Evolutionary conservation across 1,140 invertebrate genomes (phyloP), one percentile per base, ranked within the genome.

Genomic region (Drosophila tristis): DNA sequence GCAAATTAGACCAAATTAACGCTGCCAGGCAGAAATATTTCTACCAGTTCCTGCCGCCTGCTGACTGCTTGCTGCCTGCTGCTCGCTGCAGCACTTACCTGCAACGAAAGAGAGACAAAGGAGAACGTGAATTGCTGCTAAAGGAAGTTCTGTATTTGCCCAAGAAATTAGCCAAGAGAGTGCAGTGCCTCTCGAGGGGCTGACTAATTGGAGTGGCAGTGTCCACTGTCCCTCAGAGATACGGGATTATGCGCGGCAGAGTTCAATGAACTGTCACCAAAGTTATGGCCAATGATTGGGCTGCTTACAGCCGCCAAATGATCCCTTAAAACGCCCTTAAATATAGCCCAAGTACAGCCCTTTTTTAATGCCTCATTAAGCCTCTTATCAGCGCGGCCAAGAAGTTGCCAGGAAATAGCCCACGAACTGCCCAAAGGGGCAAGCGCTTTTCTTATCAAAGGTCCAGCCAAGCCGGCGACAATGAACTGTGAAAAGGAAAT

Each of bases 1-100:
- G 75, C 84, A 87, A 87, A 87, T 87, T 89, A 84, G 79, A 89
- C 59, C 79, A 71, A 80, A 86, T 86, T 87, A 86, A 86, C 82
- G 78, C 77, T 35, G 62, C 74, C 60, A 77, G 73, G 61, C 65
- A 66, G 57, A 71, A 84, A 62, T 82, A 61, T 65, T 54, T 39
- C 9, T 42, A 25, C 49, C 15, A 66, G 53, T 51, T 61, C 42
- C 42, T 47, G 25, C 8, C 5, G 16, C 26, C 39, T 47, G 29
- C 13, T n/a, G n/a, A n/a, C n/a, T 16, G 16, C 16, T 16, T 16
- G 16, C 16, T 16, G 16, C 16, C 1, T 16, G 16, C 16, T 47
- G 16, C 11, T 26, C 29, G 25, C 5, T 5, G 16, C 42, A 35
- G 72, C 70, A 74, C 86, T 89, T 84, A 87, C 82, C 82, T 82